A percentile compares a stretch with the other conserved stretches of the same genome.
Conservation (phyloP, 2,797 vertebrate species). For the Ctenopoma multispine region DNA sequence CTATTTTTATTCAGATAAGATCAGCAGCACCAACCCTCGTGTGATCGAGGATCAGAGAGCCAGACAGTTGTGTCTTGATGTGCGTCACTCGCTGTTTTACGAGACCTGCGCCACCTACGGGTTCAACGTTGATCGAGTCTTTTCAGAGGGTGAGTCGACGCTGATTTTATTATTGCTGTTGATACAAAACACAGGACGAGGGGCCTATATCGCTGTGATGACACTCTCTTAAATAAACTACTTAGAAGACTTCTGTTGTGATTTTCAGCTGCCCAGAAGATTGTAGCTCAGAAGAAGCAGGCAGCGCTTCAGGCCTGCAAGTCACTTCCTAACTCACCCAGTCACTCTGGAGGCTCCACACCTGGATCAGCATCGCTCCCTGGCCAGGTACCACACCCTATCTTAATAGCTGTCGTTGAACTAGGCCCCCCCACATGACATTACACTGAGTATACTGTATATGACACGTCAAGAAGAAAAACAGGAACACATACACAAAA, state of each 20-base stretch:
- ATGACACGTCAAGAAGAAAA: too few relatives aligned
- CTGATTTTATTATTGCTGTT: not conserved
- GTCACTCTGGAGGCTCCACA: constrained; percentile 92
- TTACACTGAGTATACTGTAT: too few relatives aligned
- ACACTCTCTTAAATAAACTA: not conserved
- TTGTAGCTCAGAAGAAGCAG: constrained; percentile 90
- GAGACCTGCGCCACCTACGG: constrained; percentile 98
- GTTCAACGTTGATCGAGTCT: constrained; percentile 96
- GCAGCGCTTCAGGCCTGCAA: constrained; percentile 93
- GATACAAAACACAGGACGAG: not conserved
- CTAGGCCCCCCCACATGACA: too few relatives aligned
- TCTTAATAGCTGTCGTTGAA: too few relatives aligned
- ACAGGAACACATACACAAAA: too few relatives aligned
- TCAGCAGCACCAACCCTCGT: constrained; percentile 91
- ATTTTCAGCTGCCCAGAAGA: constrained; percentile 91
- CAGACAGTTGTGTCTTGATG: constrained; percentile 86
- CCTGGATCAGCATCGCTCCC: constrained; percentile 85
- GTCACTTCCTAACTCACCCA: constrained; percentile 95
- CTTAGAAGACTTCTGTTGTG: not conserved
- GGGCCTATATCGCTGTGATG: not conserved
- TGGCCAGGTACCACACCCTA: constrained; percentile 81
- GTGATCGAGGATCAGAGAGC: constrained; percentile 93
- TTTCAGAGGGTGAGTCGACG: constrained; percentile 89
- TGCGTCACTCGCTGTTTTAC: constrained; percentile 92
- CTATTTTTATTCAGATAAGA: constrained; percentile 86